A percentile compares a stretch with the other conserved stretches of the same genome.
Evolutionary conservation across 2,888 invertebrate species (phyloP).

Genomic region (Fissipunctia ypsillon): DNA sequence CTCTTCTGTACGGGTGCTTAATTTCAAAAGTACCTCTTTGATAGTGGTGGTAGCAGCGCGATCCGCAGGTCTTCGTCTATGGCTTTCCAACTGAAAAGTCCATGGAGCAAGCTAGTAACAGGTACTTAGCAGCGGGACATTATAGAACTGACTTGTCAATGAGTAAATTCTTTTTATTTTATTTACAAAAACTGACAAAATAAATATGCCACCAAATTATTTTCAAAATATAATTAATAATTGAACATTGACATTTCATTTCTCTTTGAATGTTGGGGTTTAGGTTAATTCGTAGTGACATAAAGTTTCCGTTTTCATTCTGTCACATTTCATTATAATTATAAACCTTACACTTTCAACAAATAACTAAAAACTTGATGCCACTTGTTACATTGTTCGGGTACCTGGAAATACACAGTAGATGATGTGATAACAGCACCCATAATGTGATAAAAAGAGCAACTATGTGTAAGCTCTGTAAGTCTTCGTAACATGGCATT

Average conservation of each 20-base stretch:
- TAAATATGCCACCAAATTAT: background rate
- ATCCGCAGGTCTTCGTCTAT: constrained; percentile 74
- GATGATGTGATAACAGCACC: constrained; percentile 86
- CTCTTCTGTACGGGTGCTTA: constrained; percentile 77
- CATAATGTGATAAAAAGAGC: constrained; percentile 75
- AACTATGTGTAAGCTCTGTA: constrained; percentile 75
- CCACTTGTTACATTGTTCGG: constrained; percentile 78
- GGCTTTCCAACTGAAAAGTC: constrained; percentile 89
- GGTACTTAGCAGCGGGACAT: constrained; percentile 72
- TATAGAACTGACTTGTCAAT: constrained; percentile 71
- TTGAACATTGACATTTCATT: constrained; percentile 73
- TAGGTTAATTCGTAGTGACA: constrained; percentile 76
- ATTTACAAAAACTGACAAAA: background rate
- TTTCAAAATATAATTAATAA: background rate
- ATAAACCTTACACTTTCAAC: background rate
- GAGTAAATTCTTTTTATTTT: constrained; percentile 55
- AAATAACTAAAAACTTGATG: constrained; percentile 77
- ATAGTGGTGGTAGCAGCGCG: constrained; percentile 65
- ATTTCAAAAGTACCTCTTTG: constrained; percentile 89
- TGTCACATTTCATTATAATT: constrained; percentile 10
- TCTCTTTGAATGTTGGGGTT: constrained; percentile 76
- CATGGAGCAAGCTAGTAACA: constrained; percentile 87
- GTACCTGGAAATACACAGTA: constrained; percentile 88
- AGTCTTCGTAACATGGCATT: constrained; percentile 73
- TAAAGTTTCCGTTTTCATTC: constrained; percentile 70